phyloP scores from a whole-genome alignment of 2,888 invertebrate genomes.

The Pogonocherus hispidulus region DNA sequence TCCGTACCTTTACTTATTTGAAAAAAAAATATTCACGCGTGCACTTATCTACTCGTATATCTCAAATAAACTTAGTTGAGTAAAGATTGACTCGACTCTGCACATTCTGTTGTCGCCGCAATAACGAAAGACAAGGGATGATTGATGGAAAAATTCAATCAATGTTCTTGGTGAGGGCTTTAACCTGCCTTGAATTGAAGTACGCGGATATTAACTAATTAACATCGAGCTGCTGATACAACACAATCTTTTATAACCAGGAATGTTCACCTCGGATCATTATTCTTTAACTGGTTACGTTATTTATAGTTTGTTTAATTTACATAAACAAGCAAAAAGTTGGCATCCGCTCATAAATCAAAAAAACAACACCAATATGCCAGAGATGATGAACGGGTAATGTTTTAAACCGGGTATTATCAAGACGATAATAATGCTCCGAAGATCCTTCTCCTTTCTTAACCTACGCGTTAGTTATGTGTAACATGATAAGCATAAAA shows the following conservation, averaged over 20 bases:
- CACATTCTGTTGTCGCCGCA: conserved; percentile 48
- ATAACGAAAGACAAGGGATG: conserved; percentile 55
- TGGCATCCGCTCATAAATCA: conserved; percentile 19
- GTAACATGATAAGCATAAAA: conserved; percentile 30
- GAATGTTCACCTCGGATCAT: conserved; percentile 7
- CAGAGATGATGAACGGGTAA: conserved; percentile 17
- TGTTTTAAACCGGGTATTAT: conserved; percentile 12
- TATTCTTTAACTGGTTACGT: conserved; percentile 9
- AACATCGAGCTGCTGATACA: conserved; percentile 29
- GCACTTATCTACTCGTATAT: too few relatives aligned
- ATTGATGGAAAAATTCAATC: conserved; percentile 61
- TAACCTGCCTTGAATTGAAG: conserved; percentile 36
- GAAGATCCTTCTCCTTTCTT: background rate
- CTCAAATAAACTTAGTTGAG: conserved; percentile 42
- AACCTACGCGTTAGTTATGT: too few relatives aligned
- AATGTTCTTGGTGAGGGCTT: conserved; percentile 44
- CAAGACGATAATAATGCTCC: conserved; percentile 11
- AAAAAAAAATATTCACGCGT: too few relatives aligned
- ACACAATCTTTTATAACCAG: conserved; percentile 18
- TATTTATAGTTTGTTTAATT: conserved; percentile 37
- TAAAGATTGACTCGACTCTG: conserved; percentile 43
- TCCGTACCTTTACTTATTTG: too few relatives aligned
- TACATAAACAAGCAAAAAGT: conserved; percentile 35
- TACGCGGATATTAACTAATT: conserved; percentile 43
- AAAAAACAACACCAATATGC: conserved; percentile 21